phyloP scores from a whole-genome alignment of 2,797 vertebrate genomes.

The Monodelphis domestica region DNA sequence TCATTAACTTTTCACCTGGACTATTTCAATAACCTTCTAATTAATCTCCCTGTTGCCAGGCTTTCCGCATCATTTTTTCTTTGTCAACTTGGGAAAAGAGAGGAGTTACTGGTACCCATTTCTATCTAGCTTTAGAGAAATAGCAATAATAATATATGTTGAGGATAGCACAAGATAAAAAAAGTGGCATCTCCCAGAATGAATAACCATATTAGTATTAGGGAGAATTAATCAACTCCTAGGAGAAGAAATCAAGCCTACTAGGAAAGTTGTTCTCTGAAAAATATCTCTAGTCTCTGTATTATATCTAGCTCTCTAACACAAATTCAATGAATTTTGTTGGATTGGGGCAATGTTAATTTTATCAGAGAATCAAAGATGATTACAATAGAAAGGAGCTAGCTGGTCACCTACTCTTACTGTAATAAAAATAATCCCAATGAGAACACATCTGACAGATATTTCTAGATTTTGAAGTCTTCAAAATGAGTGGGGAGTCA shows the following conservation, averaged over 20 bases:
- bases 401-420: background rate
- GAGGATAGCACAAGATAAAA: background rate
- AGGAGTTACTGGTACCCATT: background rate
- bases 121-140: background rate
- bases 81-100: background rate
- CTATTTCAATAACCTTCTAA: background rate
- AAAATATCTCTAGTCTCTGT: background rate
- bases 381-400: background rate
- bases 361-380: background rate
- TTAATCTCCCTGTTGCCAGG: background rate
- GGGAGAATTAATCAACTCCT: background rate
- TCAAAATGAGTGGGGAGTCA: background rate
- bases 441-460: background rate
- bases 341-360: too few species aligned
- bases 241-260: background rate
- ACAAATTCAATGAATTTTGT: background rate
- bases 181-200: background rate
- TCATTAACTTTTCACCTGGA: background rate
- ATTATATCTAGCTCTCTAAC: background rate
- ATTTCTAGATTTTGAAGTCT: background rate
- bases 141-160: background rate
- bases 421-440: background rate
- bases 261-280: background rate
- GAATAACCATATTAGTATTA: background rate
- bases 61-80: background rate